Evolutionary conservation across 2,797 vertebrate genomes (phyloP).

Genomic region (Holocentrus rufus): DNA sequence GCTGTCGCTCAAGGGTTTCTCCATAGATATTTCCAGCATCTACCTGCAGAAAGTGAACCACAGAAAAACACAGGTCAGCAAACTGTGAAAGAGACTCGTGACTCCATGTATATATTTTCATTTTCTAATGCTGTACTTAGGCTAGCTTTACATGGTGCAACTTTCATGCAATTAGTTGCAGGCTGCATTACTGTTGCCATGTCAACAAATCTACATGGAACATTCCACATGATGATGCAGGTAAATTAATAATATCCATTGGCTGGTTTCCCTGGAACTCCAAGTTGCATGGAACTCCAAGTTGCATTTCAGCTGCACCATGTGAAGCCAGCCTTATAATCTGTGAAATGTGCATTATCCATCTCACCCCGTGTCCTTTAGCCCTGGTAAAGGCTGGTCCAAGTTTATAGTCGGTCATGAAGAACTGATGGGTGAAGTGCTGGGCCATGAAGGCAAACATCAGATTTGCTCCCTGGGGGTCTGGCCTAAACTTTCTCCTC

Average conservation of each 20-base stretch:
- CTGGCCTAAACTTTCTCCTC: conserved; percentile 85
- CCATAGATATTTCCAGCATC: conserved; percentile 93
- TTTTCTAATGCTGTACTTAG: neutral
- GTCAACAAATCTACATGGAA: no score
- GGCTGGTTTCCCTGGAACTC: no score
- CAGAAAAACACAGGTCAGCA: neutral
- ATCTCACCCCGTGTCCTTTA: conserved; percentile 91
- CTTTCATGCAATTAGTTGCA: no score
- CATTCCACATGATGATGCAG: no score
- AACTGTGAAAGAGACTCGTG: neutral
- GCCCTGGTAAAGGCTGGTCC: conserved; percentile 89
- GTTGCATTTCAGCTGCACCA: no score
- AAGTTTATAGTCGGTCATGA: conserved; percentile 87
- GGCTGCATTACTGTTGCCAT: no score
- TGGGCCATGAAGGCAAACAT: conserved; percentile 98
- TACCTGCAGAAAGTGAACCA: conserved; percentile 78
- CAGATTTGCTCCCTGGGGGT: conserved; percentile 90
- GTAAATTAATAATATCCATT: no score
- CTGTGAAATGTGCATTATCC: no score
- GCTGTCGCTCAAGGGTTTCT: conserved; percentile 86
- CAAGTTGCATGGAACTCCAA: no score
- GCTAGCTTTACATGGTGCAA: no score
- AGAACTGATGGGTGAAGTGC: conserved; percentile 98
- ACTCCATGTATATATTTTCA: neutral
- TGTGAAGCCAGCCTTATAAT: no score